A percentile compares a stretch with the other conserved stretches of the same genome.
phyloP scores from a whole-genome alignment of 2,888 invertebrate genomes.

The Melanophora roralis region DNA sequence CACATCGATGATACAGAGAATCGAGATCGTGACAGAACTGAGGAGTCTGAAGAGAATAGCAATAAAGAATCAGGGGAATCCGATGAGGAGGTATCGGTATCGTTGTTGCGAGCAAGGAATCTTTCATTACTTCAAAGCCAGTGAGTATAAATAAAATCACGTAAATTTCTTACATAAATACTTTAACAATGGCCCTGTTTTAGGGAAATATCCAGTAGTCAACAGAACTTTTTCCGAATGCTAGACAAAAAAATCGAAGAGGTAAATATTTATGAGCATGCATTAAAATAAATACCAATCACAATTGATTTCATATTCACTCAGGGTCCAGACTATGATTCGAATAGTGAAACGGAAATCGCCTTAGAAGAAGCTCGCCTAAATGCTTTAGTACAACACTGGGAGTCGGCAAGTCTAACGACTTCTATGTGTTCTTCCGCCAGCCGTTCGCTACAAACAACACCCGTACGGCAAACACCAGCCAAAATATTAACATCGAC shows the following conservation, averaged over 20 bases:
- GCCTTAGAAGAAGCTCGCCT: conserved; percentile 83
- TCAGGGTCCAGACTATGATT: conserved; percentile 90
- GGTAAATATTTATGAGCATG: conserved; percentile 77
- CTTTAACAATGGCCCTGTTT: conserved; percentile 72
- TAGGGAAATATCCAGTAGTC: conserved; percentile 93
- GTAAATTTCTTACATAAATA: conserved; percentile 8
- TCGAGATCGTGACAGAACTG: conserved; percentile 73
- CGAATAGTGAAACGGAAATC: conserved; percentile 85
- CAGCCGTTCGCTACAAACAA: conserved; percentile 79
- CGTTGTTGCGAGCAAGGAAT: conserved; percentile 77
- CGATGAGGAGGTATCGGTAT: conserved; percentile 76
- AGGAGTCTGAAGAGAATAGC: conserved; percentile 74
- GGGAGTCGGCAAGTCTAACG: conserved; percentile 84
- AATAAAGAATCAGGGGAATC: conserved; percentile 74
- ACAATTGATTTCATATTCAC: no score
- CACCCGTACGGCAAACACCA: conserved; percentile 78
- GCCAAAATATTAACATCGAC: conserved; percentile 67
- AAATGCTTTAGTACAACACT: conserved; percentile 83
- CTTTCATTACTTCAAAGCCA: conserved; percentile 79
- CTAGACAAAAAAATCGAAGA: conserved; percentile 94
- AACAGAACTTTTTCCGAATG: conserved; percentile 95
- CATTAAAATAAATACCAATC: no score
- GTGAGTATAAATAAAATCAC: conserved; percentile 74
- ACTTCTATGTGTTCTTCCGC: conserved; percentile 78
- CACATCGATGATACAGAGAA: conserved; percentile 76